Conservation (phyloP, 1,140 invertebrate species). For the Bombyx mandarina region DNA sequence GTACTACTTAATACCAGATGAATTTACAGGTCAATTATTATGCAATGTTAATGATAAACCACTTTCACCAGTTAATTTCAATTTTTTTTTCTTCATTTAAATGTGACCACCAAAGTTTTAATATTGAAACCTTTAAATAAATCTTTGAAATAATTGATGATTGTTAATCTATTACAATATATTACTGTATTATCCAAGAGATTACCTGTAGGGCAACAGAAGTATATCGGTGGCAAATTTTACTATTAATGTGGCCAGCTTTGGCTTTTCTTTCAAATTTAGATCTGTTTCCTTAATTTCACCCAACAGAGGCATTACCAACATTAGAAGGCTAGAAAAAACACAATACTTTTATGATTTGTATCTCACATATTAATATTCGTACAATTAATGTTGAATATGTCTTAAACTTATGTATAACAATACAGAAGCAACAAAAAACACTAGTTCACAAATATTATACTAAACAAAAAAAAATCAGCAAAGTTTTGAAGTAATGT, state of each 20-base stretch:
- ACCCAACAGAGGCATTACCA: constrained; percentile 85
- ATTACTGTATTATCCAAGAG: background rate
- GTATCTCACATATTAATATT: background rate
- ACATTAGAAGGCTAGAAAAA: constrained; percentile 78
- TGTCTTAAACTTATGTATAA: too few species aligned
- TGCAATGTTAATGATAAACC: too few species aligned
- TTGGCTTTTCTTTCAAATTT: constrained; percentile 75
- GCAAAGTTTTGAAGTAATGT: too few species aligned
- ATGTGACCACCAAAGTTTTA: too few species aligned
- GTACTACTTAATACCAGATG: too few species aligned
- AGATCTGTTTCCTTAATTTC: constrained; percentile 67
- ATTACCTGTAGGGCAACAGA: constrained; percentile 87
- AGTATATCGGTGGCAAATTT: constrained; percentile 87
- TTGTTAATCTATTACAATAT: background rate
- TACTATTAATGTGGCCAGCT: constrained; percentile 78
- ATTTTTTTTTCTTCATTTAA: too few species aligned
- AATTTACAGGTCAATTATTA: too few species aligned
- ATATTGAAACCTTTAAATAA: too few species aligned
- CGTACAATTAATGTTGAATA: background rate
- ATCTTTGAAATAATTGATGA: background rate
- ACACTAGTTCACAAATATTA: background rate
- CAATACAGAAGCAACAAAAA: too few species aligned
- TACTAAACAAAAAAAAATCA: background rate
- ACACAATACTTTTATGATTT: constrained; percentile 7
- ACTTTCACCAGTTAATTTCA: too few species aligned